phyloP scores from a whole-genome alignment of 35 echinoderm and acorn worm species.

The Lytechinus pictus region DNA sequence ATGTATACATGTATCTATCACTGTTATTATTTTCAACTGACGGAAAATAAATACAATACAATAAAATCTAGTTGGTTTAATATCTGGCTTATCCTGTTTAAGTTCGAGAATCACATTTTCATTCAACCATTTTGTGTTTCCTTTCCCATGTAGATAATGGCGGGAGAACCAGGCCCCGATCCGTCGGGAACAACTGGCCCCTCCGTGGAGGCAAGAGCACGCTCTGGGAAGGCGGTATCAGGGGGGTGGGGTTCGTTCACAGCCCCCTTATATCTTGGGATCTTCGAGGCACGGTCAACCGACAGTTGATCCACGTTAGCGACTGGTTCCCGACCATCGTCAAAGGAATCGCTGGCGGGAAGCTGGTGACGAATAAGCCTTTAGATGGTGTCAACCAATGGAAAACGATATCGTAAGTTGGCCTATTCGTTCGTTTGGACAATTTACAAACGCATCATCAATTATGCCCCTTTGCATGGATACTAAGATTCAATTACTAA shows the following conservation, averaged over 20 bases:
- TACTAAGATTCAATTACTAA: no score
- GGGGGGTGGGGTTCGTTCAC: slow-evolving; percentile 64
- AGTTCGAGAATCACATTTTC: no score
- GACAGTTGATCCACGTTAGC: slow-evolving; percentile 75
- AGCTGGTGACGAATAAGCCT: slow-evolving; percentile 9
- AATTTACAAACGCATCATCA: no score
- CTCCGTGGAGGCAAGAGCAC: slow-evolving; percentile 72
- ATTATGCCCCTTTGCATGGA: no score
- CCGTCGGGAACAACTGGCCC: slow-evolving; percentile 74
- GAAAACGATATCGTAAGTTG: slow-evolving; percentile 17
- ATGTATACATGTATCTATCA: no score
- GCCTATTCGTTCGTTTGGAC: not conserved
- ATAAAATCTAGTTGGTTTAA: no score
- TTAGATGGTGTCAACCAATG: slow-evolving; percentile 47
- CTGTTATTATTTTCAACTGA: no score
- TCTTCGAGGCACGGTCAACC: slow-evolving; percentile 69
- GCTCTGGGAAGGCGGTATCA: slow-evolving; percentile 84
- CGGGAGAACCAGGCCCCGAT: not conserved
- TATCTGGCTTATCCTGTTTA: no score
- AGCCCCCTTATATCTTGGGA: slow-evolving; percentile 61
- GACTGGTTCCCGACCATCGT: slow-evolving; percentile 92
- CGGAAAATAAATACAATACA: no score
- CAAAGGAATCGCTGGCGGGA: slow-evolving; percentile 76
- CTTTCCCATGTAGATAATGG: slow-evolving; percentile 7
- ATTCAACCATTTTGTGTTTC: not conserved